Base-by-base conservation (phyloP, 1,140 invertebrate species). In the Heliothis subflexa region DNA sequence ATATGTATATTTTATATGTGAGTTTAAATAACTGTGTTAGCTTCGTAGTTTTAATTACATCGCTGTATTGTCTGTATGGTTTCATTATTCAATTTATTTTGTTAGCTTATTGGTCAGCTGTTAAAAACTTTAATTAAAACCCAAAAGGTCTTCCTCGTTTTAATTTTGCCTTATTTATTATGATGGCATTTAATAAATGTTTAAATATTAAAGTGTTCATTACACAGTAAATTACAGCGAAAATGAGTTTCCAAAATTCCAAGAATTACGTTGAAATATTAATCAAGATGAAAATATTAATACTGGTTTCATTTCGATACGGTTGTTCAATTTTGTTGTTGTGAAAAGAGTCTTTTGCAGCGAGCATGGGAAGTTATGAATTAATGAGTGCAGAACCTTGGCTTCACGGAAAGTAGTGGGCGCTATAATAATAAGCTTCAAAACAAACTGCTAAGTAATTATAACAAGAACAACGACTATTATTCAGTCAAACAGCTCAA, bases 371-470 rank as follows among this genome's bases (percentile, higher is more conserved):
- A 85, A 86, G 83, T 84, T 80, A 75, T 93, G 90, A 91, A 93
- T 93, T 91, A 91, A 85, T 91, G 91, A 93, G 84, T 81, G 84
- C 71, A 82, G 55, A 70, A 73, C 88, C 87, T 87, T 86, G 80
- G 50, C 79, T 74, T 88, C 86, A 45, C 64, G 86, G 87, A 88
- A 90, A 85, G 81, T 87, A 88, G 89, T 88, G 84, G 86, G 84
- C 71, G 81, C 81, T 85, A 83, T 90, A 91, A 90, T 91, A 90
- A 89, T 91, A 90, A 87, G 88, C 86, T 91, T 88, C 84, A 85
- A 87, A 91, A 91, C 89, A 91, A 93, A 92, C 88, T 90, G 89
- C 84, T 77, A 88, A 90, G 88, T 90, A 91, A 93, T 93, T 92
- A 93, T 82, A 89, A 88, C 88, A 88, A 88, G 86, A 89, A 91